A percentile compares a stretch with the other conserved stretches of the same genome.
Conservation (phyloP, 1,140 invertebrate species). For the Papilio polytes region DNA sequence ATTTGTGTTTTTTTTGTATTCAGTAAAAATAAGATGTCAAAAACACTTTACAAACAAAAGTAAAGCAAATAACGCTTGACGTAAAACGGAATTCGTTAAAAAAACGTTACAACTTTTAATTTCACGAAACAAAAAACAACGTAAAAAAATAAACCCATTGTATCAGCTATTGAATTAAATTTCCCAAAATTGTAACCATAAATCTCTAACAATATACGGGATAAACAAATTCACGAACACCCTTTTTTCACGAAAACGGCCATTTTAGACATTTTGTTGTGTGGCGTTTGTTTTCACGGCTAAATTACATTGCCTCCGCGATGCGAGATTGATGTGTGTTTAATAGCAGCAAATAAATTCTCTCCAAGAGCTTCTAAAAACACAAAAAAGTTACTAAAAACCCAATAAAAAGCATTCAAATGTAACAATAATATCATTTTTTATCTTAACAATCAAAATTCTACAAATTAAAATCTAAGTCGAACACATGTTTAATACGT, state of each 20-base stretch:
- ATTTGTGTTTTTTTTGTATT: neutral
- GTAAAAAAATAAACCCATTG: constrained; percentile 24
- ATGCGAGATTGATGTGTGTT: constrained; percentile 15
- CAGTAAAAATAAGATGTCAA: neutral
- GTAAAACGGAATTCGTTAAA: neutral
- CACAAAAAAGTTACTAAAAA: neutral
- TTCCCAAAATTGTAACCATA: constrained; percentile 32
- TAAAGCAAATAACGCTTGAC: neutral
- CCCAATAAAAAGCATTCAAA: neutral
- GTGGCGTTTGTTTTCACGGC: constrained; percentile 12
- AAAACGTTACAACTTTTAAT: constrained; percentile 21
- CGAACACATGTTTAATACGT: too few relatives aligned
- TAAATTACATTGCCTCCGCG: constrained; percentile 24
- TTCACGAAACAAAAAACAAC: neutral
- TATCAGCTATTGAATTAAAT: constrained; percentile 29
- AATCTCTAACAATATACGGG: constrained; percentile 33
- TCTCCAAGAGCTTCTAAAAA: neutral
- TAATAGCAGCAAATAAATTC: constrained; percentile 12
- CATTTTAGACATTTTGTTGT: constrained; percentile 22
- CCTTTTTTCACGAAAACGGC: constrained; percentile 22
- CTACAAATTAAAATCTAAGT: too few relatives aligned
- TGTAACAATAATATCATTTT: too few relatives aligned
- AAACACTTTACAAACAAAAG: neutral
- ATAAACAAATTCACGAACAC: constrained; percentile 25
- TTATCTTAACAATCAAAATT: too few relatives aligned